Conservation (phyloP, 1,140 invertebrate species). For the Platorchestia sp. region DNA sequence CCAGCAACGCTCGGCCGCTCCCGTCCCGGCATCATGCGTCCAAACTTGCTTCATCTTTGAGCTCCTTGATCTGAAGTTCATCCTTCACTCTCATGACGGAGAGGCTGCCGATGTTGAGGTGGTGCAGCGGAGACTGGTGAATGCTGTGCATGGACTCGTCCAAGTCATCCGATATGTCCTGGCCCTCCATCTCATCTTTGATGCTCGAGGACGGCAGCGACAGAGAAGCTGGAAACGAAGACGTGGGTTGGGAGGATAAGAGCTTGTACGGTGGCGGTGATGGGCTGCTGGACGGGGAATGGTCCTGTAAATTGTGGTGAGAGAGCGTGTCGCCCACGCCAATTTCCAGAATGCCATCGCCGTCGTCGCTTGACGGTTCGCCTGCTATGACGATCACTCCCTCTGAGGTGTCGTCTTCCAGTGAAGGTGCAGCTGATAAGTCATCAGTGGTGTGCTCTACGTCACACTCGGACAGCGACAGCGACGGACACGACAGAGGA, state of each 20-base stretch:
- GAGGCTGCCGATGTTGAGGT: constrained; percentile 22
- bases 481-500: constrained; percentile 1
- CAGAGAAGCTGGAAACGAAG: not conserved
- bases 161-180: constrained; percentile 45
- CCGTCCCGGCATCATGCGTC: not conserved
- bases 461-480: constrained; percentile 22
- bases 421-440: not conserved
- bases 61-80: not conserved
- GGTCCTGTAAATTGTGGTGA: constrained; percentile 43
- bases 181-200: constrained; percentile 37
- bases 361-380: not conserved
- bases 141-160: constrained; percentile 50
- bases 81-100: constrained; percentile 18
- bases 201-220: constrained; percentile 24
- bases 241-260: not conserved
- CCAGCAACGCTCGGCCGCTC: not conserved
- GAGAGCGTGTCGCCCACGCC: constrained; percentile 17
- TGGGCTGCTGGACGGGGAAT: not conserved
- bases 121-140: constrained; percentile 18
- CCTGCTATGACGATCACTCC: constrained; percentile 39
- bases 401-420: constrained; percentile 39
- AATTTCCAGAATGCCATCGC: constrained; percentile 27
- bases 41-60: constrained; percentile 28
- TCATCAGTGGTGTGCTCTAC: constrained; percentile 9
- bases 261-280: constrained; percentile 34